Evolutionary conservation across 2,797 vertebrate species (phyloP), one percentile per base, ranked within the genome.

Genomic region (Sebastes itinus): DNA sequence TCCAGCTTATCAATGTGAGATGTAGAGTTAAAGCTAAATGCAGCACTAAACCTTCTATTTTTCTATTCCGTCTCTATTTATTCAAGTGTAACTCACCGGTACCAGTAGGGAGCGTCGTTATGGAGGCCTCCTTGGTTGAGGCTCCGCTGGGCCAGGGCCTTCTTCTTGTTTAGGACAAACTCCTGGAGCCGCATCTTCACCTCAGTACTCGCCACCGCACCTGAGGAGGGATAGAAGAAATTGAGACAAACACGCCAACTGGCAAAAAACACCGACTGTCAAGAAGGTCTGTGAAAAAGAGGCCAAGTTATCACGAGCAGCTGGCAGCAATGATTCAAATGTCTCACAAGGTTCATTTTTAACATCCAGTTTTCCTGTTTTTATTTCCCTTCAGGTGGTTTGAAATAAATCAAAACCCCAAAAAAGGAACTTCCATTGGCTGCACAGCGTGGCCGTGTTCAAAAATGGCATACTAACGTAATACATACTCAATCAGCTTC

Each of bases 111-210:
- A n/a, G 98, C 97, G 69, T 99, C 98, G 0, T 96, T 97, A 84
- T 97, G 97, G 80, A 98, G 95, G 80, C 98, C 91, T 20, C 93
- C 98, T 87, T 99, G 98, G 96, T 99, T 99, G 73, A 99, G 97
- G 92, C 95, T 98, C 55, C 99, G 95, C 88, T 99, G 98, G 42
- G 98, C 98, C 88, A 99, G 94, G 0, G 98, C 99, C 87, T 99
- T 99, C 95, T 99, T 99, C 90, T 99, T 99, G 88, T 99, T 99
- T 64, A 99, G 94, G 76, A 99, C 99, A 59, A 99, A 99, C 88
- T 99, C 99, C 85, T 99, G 98, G 7, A 99, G 91, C 70, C 98
- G 97, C 98, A 99, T 98, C 95, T 99, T 99, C 69, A 99, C 99
- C 92, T 99, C 98, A 0, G 98, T 99, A 88, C 99, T 99, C 69